Evolutionary conservation across 1,140 invertebrate genomes (phyloP).

Genomic region (Heliconius hermathena): DNA sequence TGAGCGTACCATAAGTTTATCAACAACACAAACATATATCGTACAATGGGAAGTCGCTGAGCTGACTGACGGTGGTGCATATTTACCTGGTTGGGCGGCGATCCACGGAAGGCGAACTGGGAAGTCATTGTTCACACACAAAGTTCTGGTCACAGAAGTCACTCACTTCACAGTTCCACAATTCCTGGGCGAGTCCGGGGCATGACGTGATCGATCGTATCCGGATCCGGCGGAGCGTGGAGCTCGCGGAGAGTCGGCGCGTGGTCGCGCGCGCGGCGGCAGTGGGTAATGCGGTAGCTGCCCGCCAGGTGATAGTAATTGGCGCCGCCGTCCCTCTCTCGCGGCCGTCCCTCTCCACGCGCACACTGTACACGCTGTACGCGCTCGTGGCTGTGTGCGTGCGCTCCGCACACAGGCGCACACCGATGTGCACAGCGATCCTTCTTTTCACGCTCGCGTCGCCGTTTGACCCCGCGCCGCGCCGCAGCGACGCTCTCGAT

Average conservation of each 20-base stretch:
- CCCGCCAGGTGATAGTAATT: constrained; percentile 80
- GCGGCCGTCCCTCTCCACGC: constrained; percentile 65
- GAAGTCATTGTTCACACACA: constrained; percentile 75
- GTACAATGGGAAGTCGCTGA: neutral
- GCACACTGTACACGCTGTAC: neutral
- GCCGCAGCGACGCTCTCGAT: constrained; percentile 71
- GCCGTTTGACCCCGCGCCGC: constrained; percentile 79
- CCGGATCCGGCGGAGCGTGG: constrained; percentile 60
- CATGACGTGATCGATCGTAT: constrained; percentile 48
- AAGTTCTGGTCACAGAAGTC: constrained; percentile 66
- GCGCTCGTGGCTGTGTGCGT: constrained; percentile 33
- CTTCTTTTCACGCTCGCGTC: constrained; percentile 78
- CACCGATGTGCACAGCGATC: constrained; percentile 55
- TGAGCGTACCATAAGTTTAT: constrained; percentile 25
- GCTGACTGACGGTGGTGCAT: neutral
- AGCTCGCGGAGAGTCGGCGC: constrained; percentile 64
- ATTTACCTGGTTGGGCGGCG: constrained; percentile 74
- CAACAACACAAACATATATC: constrained; percentile 27
- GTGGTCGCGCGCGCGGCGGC: constrained; percentile 75
- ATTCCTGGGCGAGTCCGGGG: constrained; percentile 42
- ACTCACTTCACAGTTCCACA: constrained; percentile 76
- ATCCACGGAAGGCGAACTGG: constrained; percentile 77
- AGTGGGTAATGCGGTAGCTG: constrained; percentile 79
- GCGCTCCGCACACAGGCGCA: neutral
- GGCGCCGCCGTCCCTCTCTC: constrained; percentile 73